These are phyloP conservation scores for Lasioglossum zephyrum DNA, from an alignment of 2,888 invertebrate genomes.

Conservation along the genomic window DNA sequence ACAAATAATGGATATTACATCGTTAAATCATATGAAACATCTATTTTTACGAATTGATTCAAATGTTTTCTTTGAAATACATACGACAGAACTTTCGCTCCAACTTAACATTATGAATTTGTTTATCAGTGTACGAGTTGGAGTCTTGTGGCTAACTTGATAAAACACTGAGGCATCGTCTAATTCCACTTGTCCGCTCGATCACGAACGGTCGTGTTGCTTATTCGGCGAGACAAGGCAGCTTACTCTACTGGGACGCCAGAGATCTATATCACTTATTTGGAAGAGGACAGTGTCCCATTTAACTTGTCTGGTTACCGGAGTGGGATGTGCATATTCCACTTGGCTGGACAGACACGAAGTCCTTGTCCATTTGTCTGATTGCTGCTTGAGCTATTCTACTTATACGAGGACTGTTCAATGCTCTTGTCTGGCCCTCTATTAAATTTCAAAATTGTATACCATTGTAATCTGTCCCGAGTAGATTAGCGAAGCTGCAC, in stretches of 20 bases:
- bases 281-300: conserved; percentile 1
- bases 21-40: too few species aligned
- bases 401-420: neutral
- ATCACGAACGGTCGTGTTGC: neutral
- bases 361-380: neutral
- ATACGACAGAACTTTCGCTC: too few species aligned
- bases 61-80: too few species aligned
- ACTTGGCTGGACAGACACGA: neutral
- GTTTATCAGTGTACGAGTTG: neutral
- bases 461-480: neutral
- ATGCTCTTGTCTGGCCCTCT: neutral
- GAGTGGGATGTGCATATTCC: neutral
- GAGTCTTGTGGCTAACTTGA: neutral
- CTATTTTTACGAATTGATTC: too few species aligned
- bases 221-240: neutral
- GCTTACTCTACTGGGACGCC: neutral
- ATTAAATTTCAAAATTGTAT: neutral
- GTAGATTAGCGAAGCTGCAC: neutral
- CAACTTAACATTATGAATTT: neutral
- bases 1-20: too few species aligned
- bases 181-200: neutral
- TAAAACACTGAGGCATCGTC: neutral
- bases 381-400: neutral
- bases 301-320: neutral
- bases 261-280: neutral